These are phyloP conservation scores for Ceratina japonica DNA, from an alignment of 1,140 invertebrate genomes.

Conservation along the genomic window DNA sequence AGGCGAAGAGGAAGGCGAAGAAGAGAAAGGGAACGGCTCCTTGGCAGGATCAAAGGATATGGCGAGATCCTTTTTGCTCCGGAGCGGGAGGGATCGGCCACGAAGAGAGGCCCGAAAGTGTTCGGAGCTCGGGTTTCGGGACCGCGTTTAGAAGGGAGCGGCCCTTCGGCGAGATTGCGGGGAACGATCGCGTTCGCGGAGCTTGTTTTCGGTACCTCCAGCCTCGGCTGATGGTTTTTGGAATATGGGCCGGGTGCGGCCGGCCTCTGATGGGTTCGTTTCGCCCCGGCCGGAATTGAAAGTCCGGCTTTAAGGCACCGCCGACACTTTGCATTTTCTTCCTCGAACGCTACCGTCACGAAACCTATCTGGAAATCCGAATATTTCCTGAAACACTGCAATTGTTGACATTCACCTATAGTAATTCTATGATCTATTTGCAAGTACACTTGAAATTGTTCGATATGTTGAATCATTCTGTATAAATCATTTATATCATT, in stretches of 20 bases:
- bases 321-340: constrained; percentile 24
- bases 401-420: too few relatives aligned
- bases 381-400: too few relatives aligned
- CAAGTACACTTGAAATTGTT: too few relatives aligned
- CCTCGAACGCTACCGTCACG: not conserved
- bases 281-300: constrained; percentile 28
- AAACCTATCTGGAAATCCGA: too few relatives aligned
- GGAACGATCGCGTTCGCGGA: constrained; percentile 46
- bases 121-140: constrained; percentile 62
- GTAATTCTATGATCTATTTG: too few relatives aligned
- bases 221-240: constrained; percentile 42
- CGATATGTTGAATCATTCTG: too few relatives aligned
- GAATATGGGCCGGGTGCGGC: constrained; percentile 31
- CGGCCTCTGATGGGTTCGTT: constrained; percentile 33
- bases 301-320: constrained; percentile 33
- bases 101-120: constrained; percentile 53
- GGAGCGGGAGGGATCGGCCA: constrained; percentile 47
- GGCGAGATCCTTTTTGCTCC: constrained; percentile 63
- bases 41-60: constrained; percentile 71
- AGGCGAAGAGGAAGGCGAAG: constrained; percentile 13
- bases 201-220: constrained; percentile 25
- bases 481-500: too few relatives aligned
- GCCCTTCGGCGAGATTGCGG: constrained; percentile 34
- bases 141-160: constrained; percentile 42
- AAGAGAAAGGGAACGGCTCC: constrained; percentile 62